phyloP scores from a whole-genome alignment of 2,888 invertebrate species.

The Acrocyrtus sp. region DNA sequence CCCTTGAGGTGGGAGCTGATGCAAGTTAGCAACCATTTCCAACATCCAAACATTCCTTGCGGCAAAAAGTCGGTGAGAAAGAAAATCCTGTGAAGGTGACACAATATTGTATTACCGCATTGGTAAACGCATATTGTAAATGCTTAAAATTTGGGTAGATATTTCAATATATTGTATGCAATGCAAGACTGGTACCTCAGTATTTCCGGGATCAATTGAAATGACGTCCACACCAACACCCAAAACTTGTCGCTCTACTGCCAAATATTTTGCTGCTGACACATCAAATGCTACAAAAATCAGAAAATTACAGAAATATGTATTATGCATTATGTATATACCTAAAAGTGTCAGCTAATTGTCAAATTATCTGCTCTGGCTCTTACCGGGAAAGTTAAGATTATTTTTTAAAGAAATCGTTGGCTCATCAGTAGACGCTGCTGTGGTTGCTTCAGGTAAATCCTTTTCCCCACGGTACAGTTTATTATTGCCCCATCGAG shows the following conservation, averaged over 20 bases:
- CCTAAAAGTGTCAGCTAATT: neutral
- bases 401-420: constrained; percentile 17
- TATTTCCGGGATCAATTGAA: constrained; percentile 56
- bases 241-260: constrained; percentile 50
- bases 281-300: constrained; percentile 42
- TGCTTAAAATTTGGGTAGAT: neutral
- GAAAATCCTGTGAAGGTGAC: constrained; percentile 15
- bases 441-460: neutral
- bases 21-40: constrained; percentile 60
- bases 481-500: constrained; percentile 27
- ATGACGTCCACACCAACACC: constrained; percentile 60
- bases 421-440: neutral
- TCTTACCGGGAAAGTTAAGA: constrained; percentile 49
- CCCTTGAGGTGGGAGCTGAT: constrained; percentile 52
- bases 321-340: too few species aligned
- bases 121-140: neutral
- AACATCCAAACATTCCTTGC: constrained; percentile 48
- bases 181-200: constrained; percentile 41
- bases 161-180: neutral
- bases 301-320: too few species aligned
- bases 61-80: constrained; percentile 44
- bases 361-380: neutral
- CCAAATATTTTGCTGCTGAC: constrained; percentile 49
- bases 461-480: constrained; percentile 40
- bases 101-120: too few species aligned